A percentile compares a stretch with the other conserved stretches of the same genome.
These are phyloP conservation scores for Chaenocephalus aceratus DNA, from an alignment of 2,113 vertebrate genomes.

Conservation along the genomic window DNA sequence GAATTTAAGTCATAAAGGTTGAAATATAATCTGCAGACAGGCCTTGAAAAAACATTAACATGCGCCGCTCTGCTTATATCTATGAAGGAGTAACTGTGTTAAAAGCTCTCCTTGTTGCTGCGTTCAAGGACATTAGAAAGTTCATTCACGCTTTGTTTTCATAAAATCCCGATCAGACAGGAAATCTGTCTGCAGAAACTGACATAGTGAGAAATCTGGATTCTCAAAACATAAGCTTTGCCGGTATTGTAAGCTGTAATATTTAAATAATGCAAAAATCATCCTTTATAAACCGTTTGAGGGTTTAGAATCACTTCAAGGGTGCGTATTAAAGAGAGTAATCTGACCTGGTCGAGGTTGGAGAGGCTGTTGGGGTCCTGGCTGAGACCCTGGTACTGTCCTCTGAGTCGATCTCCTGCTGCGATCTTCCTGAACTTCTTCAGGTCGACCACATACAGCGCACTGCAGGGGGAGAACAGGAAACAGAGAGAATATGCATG, in stretches of 20 bases:
- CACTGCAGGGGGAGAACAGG: constrained; percentile 76
- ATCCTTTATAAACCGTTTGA: background rate
- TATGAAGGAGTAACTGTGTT: background rate
- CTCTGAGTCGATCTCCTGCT: constrained; percentile 95
- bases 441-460: constrained; percentile 96
- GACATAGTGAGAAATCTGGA: background rate
- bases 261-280: background rate
- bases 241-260: background rate
- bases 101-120: background rate
- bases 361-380: constrained; percentile 99
- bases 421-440: constrained; percentile 99
- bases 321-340: background rate
- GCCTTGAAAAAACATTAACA: background rate
- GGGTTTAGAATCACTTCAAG: background rate
- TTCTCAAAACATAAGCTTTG: background rate
- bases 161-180: background rate
- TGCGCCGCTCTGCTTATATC: background rate
- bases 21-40: background rate
- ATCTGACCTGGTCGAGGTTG: constrained; percentile 95
- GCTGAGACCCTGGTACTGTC: constrained; percentile 97
- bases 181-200: background rate
- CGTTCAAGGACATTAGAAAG: background rate
- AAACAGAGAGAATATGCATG: background rate
- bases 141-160: background rate
- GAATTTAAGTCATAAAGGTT: background rate